A percentile compares a stretch with the other conserved stretches of the same genome.
These are phyloP conservation scores for Bujurquina vittata DNA, from an alignment of 2,113 vertebrate species.

Conservation along the genomic window DNA sequence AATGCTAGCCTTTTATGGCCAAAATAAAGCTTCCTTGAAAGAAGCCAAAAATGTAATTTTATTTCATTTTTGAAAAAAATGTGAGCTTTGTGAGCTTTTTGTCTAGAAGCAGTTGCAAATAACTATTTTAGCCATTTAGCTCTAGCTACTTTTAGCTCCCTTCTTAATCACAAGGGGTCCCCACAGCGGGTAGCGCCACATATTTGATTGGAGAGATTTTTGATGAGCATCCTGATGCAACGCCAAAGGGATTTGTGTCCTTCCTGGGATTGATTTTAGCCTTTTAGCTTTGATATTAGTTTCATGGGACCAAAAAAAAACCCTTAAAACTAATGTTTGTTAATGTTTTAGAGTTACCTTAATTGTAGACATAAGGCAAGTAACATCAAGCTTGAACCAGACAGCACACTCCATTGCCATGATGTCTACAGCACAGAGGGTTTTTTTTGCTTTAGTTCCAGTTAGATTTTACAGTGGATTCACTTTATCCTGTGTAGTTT, in stretches of 20 bases:
- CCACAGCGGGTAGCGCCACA: no score
- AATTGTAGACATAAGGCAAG: no score
- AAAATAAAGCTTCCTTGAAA: not conserved
- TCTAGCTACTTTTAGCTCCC: not conserved
- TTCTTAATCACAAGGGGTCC: not conserved
- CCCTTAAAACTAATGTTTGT: not conserved
- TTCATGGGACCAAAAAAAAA: no score
- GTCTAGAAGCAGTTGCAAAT: not conserved
- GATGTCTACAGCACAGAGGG: no score
- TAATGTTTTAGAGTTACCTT: not conserved
- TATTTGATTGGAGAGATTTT: not conserved
- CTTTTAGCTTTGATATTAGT: not conserved
- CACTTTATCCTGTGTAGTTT: no score
- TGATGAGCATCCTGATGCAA: not conserved
- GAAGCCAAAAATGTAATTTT: no score
- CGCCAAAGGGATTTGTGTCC: not conserved
- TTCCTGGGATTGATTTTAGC: not conserved
- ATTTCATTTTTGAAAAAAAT: not conserved
- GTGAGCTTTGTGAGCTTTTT: no score
- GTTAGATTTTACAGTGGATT: no score
- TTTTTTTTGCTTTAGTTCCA: no score
- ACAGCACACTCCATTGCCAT: no score
- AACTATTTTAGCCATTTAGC: not conserved
- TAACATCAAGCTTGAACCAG: no score
- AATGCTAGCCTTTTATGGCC: not conserved